Percentiles rank a stretch among this genome's conserved stretches.
Evolutionary conservation across 30 jellyfish, hydroid and myxozoan genomes (phyloP).

Genomic region (Chrysaora quinquecirrha): DNA sequence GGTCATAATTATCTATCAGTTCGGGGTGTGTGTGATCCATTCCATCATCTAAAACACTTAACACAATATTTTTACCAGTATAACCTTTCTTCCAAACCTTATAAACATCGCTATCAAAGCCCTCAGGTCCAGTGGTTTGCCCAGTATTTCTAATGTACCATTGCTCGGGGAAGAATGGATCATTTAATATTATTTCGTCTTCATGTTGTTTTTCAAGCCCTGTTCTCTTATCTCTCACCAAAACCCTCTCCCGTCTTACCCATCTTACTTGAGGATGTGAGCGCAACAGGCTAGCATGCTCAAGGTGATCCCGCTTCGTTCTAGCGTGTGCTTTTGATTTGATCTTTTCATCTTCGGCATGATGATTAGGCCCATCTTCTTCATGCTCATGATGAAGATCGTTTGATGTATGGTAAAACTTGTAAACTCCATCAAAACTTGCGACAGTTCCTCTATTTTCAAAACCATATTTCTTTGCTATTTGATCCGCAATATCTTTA

Average conservation of each 20-base stretch:
- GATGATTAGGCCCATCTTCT: conserved; percentile 14
- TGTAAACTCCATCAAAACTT: conserved; percentile 76
- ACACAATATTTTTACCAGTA: conserved; percentile 90
- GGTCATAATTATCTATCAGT: conserved; percentile 87
- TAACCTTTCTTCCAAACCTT: conserved; percentile 91
- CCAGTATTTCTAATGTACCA: conserved; percentile 92
- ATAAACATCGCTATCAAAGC: conserved; percentile 75
- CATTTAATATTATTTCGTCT: conserved; percentile 45
- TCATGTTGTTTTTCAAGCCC: conserved; percentile 17
- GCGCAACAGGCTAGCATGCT: conserved; percentile 71
- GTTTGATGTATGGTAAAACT: conserved; percentile 54
- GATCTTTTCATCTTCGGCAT: conserved; percentile 28
- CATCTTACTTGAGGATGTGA: conserved; percentile 88
- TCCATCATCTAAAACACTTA: conserved; percentile 96
- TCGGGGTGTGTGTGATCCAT: conserved; percentile 99
- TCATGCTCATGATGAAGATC: conserved; percentile 29
- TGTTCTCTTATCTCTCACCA: conserved; percentile 81
- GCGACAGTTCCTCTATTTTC: conserved; percentile 79
- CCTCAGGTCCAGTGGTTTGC: conserved; percentile 92
- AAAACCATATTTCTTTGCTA: conserved; percentile 85
- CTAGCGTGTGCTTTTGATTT: conserved; percentile 29
- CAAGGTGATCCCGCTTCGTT: conserved; percentile 84
- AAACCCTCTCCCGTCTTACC: conserved; percentile 77
- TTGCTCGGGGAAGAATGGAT: conserved; percentile 71
- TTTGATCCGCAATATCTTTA: conserved; percentile 63